These are phyloP conservation scores for Melieria crassipennis DNA, from an alignment of 2,888 invertebrate species.

Conservation along the genomic window DNA sequence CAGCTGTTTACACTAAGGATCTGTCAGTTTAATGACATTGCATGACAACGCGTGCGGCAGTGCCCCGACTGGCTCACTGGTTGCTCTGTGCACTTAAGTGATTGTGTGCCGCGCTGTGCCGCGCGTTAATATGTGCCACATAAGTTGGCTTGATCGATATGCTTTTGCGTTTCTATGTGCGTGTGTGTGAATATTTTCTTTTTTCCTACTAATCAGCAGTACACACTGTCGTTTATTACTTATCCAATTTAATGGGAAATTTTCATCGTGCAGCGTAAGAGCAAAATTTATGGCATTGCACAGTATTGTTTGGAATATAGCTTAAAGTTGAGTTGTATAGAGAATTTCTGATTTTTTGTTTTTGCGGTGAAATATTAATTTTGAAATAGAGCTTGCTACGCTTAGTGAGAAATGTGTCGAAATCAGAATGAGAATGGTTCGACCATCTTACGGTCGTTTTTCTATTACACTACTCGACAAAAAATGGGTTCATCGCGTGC, in stretches of 20 bases:
- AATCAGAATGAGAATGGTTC: no score
- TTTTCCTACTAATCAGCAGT: no score
- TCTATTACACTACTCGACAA: no score
- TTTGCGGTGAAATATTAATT: not conserved
- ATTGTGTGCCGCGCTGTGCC: slow-evolving; percentile 5
- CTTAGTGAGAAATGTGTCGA: not conserved
- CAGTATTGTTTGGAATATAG: not conserved
- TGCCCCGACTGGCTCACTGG: not conserved
- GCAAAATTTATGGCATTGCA: not conserved
- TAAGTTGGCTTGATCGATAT: not conserved
- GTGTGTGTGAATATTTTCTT: not conserved
- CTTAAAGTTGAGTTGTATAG: not conserved
- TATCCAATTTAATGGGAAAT: no score
- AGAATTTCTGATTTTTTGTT: not conserved
- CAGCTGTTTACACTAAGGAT: slow-evolving; percentile 19
- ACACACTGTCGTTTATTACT: no score
- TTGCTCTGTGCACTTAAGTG: slow-evolving; percentile 11
- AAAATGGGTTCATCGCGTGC: no score
- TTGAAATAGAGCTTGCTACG: not conserved
- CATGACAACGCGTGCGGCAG: not conserved
- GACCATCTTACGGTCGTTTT: no score
- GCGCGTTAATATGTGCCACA: not conserved
- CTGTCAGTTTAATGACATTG: slow-evolving; percentile 7
- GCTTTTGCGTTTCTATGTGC: not conserved
- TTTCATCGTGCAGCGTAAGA: not conserved